Evolutionary conservation across 1,140 invertebrate genomes (phyloP), one percentile per base, ranked within the genome.

Genomic region (Lepidurus arcticus): DNA sequence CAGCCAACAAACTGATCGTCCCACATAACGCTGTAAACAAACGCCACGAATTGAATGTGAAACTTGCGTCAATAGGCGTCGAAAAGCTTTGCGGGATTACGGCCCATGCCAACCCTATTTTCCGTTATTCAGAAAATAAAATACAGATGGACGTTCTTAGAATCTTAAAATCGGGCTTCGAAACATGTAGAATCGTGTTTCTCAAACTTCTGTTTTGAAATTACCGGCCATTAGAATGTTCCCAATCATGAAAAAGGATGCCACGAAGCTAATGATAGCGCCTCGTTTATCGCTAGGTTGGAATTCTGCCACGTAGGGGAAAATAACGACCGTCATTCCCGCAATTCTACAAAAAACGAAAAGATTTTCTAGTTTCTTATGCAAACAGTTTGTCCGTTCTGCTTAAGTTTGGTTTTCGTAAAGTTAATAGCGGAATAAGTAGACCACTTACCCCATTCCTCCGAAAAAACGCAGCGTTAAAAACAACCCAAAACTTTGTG

Each of bases 21-120:
- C 53, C 53, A 65, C 53, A 65, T 65, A 65, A 65, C 53, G 53
- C 53, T 9, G 53, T 65, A 65, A 65, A 65, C 53, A 65, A 65
- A 65, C 53, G 53, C 53, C 53, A 65, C 16, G 53, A 13, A 16
- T 65, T 65, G 53, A n/a, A 65, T 21, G 53, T 65, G 53, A 65
- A 65, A 65, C 13, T 65, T 5, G 87, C 83, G 80, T 47, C 83
- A 44, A 78, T 81, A 42, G 80, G 79, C 16, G 84, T 80, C 1
- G 81, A 82, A 21, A 86, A 88, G 6, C 89, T 85, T 47, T 86
- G 85, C 0, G 94, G 94, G 82, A 96, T 95, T 80, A 96, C 84
- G 87, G 80, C 84, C 87, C 81, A 92, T 85, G 83, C 93, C 90
- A 94, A 90, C 76, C 93, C 88, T 88, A 87, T 80, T 47, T 16